These are phyloP conservation scores for Xenops minutus DNA, from an alignment of 2,797 vertebrate genomes.

Conservation along the genomic window DNA sequence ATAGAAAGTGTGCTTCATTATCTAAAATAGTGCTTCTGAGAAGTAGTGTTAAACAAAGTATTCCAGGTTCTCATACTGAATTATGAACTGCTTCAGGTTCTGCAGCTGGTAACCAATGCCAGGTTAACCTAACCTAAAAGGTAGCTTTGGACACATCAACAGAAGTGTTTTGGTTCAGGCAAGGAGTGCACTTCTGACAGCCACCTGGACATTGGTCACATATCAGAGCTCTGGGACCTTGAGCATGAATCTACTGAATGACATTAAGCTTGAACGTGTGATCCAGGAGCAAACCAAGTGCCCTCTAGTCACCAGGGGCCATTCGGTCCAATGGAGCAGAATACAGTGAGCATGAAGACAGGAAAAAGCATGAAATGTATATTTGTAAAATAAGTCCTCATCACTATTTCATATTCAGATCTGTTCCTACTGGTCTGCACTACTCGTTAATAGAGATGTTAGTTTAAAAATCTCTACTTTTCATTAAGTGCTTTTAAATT, in stretches of 20 bases:
- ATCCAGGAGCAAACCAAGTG: not conserved
- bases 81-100: not conserved
- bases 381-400: not conserved
- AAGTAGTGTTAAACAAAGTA: not conserved
- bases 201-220: not conserved
- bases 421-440: not conserved
- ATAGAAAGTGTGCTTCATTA: not conserved
- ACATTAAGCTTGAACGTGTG: accelerated
- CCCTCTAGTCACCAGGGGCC: not conserved
- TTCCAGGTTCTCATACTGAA: not conserved
- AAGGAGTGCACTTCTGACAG: not conserved
- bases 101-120: not conserved
- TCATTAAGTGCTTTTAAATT: not conserved
- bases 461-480: not conserved
- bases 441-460: not conserved
- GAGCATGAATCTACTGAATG: not conserved
- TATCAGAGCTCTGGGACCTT: not conserved
- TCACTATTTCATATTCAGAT: not conserved
- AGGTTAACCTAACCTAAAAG: not conserved
- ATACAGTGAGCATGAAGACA: not conserved
- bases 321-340: not conserved
- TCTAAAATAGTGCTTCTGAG: not conserved
- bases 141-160: not conserved
- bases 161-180: not conserved
- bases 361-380: accelerated